These are phyloP conservation scores for Phymanthus crucifer DNA, from an alignment of 92 coral and sea anemone genomes.

Conservation along the genomic window DNA sequence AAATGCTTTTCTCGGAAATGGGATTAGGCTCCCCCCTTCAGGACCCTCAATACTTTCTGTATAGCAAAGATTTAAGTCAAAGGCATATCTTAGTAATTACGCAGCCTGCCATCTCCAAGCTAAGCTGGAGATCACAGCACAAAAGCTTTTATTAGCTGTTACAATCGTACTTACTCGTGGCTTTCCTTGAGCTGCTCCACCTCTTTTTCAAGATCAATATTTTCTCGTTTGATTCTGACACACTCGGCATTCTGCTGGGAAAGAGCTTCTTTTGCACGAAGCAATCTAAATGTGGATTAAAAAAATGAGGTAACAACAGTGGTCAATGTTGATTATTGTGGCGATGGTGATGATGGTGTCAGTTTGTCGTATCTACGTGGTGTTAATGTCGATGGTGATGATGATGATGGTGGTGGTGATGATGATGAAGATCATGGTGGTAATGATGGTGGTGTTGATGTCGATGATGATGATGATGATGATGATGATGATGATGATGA, in stretches of 20 bases:
- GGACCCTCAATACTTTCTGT: no score
- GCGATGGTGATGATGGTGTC: no score
- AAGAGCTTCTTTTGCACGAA: slow-evolving; percentile 60
- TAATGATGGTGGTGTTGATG: not conserved
- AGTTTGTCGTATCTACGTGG: no score
- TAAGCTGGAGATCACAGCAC: no score
- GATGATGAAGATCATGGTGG: not conserved
- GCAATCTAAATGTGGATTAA: slow-evolving; percentile 42
- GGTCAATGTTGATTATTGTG: not conserved
- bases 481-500: not conserved
- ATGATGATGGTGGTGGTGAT: not conserved
- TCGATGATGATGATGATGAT: not conserved
- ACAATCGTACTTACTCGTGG: slow-evolving; percentile 73
- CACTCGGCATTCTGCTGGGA: slow-evolving; percentile 74
- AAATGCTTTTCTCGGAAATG: no score
- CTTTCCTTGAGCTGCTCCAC: slow-evolving; percentile 78
- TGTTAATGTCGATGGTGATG: not conserved
- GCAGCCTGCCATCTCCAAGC: no score
- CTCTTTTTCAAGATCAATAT: slow-evolving; percentile 80
- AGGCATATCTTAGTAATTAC: no score
- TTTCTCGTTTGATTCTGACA: slow-evolving; percentile 75
- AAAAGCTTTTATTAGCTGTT: not conserved
- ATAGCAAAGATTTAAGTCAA: not conserved
- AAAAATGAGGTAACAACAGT: not conserved
- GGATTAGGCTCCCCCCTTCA: no score